Percentiles rank a stretch among this genome's conserved stretches.
phyloP scores from a whole-genome alignment of 2,113 vertebrate species.

The Carassius gibelio region DNA sequence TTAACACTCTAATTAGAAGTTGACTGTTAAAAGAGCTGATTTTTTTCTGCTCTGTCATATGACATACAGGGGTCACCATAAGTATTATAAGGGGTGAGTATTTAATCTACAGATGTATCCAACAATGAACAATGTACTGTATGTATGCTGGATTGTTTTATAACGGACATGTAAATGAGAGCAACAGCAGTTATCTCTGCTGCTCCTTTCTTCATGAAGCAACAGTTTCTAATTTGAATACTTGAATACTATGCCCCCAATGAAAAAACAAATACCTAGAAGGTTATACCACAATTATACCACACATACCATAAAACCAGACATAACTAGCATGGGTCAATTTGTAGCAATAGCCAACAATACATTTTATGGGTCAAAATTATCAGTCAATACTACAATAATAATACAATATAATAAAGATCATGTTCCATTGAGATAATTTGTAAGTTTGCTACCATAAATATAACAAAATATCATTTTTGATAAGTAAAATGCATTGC shows the following conservation, averaged over 20 bases:
- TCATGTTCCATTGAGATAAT: too few relatives aligned
- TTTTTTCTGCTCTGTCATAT: neutral
- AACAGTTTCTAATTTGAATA: conserved; percentile 12
- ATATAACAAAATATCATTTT: too few relatives aligned
- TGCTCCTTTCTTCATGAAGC: neutral
- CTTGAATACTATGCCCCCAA: neutral
- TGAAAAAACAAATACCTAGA: neutral
- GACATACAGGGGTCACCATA: neutral
- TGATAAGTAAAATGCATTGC: too few relatives aligned
- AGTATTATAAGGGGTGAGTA: neutral
- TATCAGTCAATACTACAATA: too few relatives aligned
- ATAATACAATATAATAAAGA: too few relatives aligned
- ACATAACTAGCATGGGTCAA: too few relatives aligned
- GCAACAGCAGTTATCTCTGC: neutral
- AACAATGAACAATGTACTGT: neutral
- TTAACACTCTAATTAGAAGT: neutral
- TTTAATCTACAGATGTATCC: neutral
- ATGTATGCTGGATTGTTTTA: neutral
- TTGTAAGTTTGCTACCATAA: too few relatives aligned
- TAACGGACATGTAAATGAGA: conserved; percentile 8
- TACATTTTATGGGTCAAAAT: too few relatives aligned
- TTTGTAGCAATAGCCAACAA: too few relatives aligned
- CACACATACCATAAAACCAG: too few relatives aligned
- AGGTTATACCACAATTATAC: neutral
- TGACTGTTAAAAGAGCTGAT: neutral